Evolutionary conservation across 1,140 invertebrate species (phyloP), one percentile per base, ranked within the genome.

Genomic region (Scaptodrosophila lebanonensis): DNA sequence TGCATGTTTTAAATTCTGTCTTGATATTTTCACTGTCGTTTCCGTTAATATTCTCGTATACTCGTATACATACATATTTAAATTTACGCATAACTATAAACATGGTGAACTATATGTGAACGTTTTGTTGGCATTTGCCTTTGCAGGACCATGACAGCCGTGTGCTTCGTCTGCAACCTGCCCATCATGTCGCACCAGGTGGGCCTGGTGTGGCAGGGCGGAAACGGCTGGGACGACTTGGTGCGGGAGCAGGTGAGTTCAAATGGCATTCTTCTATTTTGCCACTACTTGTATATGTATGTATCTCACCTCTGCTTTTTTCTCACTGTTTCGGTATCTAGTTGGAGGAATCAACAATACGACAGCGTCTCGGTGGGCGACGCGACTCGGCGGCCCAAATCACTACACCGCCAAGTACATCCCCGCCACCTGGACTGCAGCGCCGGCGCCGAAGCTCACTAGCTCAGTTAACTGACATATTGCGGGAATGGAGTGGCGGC

Each of bases 81-180:
- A 5, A 50, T 8, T 15, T 11, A 22, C 36, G 22, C n/a, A 6
- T 29, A 22, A 11, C 9, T 22, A 15, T 27, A 25, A 8, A 1
- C 16, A 2, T 16, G 9, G 18, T 64, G 12, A 48, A 27, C 20
- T 17, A 33, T 17, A 2, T 2, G 2, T n/a, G 30, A 27, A 30
- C 20, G 7, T 56, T 29, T 4, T 25, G 22, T 25, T 9, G 20
- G 16, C 12, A 42, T 30, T 35, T 65, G 9, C 59, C 45, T 85
- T 89, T 88, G 49, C 91, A 96, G 95, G 91, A 95, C 93, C 77
- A 95, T 96, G 94, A 95, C 95, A 76, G 93, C 95, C 84, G 93
- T 97, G 88, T 97, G 95, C 89, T 97, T 97, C 89, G 95, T 97
- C 62, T 97, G 96, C 92, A 96, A 97, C 88, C 90, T 97, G 73